Evolutionary conservation across 1,140 invertebrate species (phyloP), one percentile per base, ranked within the genome.

Genomic region (Drosophila murphyi): DNA sequence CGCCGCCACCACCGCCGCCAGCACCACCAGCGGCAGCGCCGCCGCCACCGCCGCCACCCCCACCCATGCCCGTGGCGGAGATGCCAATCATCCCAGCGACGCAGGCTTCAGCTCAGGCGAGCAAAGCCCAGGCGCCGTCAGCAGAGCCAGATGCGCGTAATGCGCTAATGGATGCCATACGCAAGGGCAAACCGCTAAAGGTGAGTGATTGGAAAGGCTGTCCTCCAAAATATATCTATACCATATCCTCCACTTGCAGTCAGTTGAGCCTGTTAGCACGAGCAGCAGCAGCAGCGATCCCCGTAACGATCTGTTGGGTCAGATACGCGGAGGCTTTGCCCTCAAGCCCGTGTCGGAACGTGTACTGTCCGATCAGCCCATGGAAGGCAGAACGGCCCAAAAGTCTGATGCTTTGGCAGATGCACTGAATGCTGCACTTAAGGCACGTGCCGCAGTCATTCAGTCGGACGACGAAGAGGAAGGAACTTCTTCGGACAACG

Each of bases 91-190:
- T 88, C 51, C 81, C 92, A 59, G 86, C 92, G 10, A 79, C 92
- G 31, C 71, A 82, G 39, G 78, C 85, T 51, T 68, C 79, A 52
- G 63, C 55, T 34, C 82, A 79, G 70, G 80, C 77, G 10, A 47
- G 63, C 32, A 90, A 75, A 55, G 64, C 73, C n/a, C 52, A 76
- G 7, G 41, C 61, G 7, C 69, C 60, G 7, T 56, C 72, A 3
- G 80, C 91, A 4, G 75, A 75, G 47, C 54, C 78, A 2, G 96
- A 96, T 92, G 81, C 94, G 3, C 93, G 95, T 7, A 94, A 94
- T 52, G 95, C 95, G 41, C 94, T 98, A 3, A 95, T 98, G 95
- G 95, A 96, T 60, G 95, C 95, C 63, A 98, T 98, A 78, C 93
- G 96, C 76, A 95, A 93, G 82, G 96, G 96, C 34, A 94, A 93